Evolutionary conservation across 2,888 invertebrate genomes (phyloP), one percentile per base, ranked within the genome.

Genomic region (Dorcus parallelipipedus): DNA sequence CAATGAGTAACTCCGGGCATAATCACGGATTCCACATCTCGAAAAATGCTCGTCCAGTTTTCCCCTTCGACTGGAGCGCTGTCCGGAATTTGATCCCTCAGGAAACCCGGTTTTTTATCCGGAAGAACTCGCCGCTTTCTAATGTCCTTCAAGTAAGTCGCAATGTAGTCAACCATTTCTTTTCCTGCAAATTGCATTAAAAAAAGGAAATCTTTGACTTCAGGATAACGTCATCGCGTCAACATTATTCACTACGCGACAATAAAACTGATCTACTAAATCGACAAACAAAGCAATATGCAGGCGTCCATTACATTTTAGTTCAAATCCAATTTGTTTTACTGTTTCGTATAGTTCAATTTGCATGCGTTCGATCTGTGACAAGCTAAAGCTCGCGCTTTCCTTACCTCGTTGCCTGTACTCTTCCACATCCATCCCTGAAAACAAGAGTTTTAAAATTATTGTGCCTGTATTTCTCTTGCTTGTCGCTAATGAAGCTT

Each of bases 1-100:
- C 95, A 95, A 73, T 95, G 95, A 0, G 94, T 94, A 65, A 98
- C 93, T 68, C 98, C 98, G 0, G 98, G 97, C 95, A 99, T 96
- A 56, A 99, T 92, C 67, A 96, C 91, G 40, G 88, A 83, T 69
- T 99, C 96, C 1, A 99, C 88, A 75, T 99, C 99, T 43, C 84
- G 83, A 72, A 98, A 91, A 66, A 99, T 97, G 49, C 86, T 83
- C n/a, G 91, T 87, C 93, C 95, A 99, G 2, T 86, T 78, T 78
- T 99, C 97, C 0, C 95, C 93, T 10, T 88, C 84, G 3, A 87
- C 75, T 0, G 99, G 99, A 0, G 98, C 95, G 20, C 88, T 86
- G 23, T 87, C 86, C 0, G 98, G 97, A 55, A 99, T 81, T 57
- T 94, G 82, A 52, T 87, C 86, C 68, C 91, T 86, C 75, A 99